Evolutionary conservation across 64 coral and sea anemone genomes (phyloP).

Genomic region (Actinia tenebrosa): DNA sequence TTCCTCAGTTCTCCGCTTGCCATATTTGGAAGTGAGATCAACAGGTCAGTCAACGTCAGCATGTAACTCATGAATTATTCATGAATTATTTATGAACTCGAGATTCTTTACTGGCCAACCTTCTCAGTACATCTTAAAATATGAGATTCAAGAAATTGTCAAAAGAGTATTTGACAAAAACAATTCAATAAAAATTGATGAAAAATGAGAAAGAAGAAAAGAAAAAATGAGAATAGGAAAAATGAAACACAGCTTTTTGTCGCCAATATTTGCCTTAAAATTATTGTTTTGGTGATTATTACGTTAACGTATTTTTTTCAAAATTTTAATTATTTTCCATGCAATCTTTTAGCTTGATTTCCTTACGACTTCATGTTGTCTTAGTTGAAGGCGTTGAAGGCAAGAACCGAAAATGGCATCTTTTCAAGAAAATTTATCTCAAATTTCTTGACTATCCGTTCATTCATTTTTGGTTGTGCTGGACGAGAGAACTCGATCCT

Average conservation of each 20-base stretch:
- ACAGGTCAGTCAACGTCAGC: conserved; percentile 26
- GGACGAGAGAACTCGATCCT: background rate
- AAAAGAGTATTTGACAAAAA: background rate
- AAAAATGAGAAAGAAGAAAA: background rate
- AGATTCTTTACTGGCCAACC: background rate
- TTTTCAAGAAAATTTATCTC: no score
- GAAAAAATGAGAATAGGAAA: background rate
- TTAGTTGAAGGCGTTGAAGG: no score
- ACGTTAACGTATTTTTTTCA: background rate
- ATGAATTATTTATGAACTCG: background rate
- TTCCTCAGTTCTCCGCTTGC: background rate
- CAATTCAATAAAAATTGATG: background rate
- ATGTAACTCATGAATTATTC: conserved; percentile 21
- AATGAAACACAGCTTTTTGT: background rate
- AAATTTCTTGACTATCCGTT: no score
- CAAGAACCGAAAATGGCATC: no score
- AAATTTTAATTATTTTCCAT: background rate
- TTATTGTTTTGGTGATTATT: background rate
- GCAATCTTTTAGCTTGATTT: background rate
- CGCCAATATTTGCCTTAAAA: background rate
- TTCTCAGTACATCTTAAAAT: background rate
- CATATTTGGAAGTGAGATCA: conserved; percentile 23
- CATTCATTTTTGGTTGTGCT: background rate
- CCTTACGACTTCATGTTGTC: no score
- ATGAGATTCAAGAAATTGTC: background rate